Evolutionary conservation across 2,797 vertebrate species (phyloP).

Genomic region (Rhadinocentrus ornatus): DNA sequence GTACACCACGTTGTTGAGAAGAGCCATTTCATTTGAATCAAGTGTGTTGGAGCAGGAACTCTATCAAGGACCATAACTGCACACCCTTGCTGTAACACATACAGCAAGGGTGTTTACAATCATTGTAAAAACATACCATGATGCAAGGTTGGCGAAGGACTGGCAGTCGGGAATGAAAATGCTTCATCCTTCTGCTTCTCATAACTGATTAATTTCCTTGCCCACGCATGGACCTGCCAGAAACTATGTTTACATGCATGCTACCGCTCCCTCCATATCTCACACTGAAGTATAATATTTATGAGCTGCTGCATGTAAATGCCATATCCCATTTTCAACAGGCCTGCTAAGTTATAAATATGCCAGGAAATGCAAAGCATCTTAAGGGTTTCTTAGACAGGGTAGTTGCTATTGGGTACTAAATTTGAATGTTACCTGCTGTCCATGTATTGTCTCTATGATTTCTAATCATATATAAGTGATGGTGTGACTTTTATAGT

Average conservation of each 20-base stretch:
- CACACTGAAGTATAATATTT: slow-evolving; percentile 36
- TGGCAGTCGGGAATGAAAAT: slow-evolving; percentile 2
- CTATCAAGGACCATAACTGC: too few relatives aligned
- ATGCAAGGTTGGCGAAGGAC: background rate
- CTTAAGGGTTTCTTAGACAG: slow-evolving; percentile 31
- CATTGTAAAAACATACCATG: slow-evolving; percentile 1
- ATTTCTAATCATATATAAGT: slow-evolving; percentile 9
- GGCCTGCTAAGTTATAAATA: slow-evolving; percentile 32
- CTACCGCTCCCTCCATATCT: slow-evolving; percentile 34
- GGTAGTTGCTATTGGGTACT: slow-evolving; percentile 18
- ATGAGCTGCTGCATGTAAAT: slow-evolving; percentile 53
- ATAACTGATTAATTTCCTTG: slow-evolving; percentile 36
- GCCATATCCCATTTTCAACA: slow-evolving; percentile 38
- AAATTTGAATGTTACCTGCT: slow-evolving; percentile 10
- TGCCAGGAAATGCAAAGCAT: slow-evolving; percentile 20
- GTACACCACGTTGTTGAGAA: too few relatives aligned
- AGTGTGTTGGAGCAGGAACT: too few relatives aligned
- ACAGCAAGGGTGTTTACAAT: background rate
- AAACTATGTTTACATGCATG: slow-evolving; percentile 25
- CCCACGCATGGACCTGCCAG: slow-evolving; percentile 18
- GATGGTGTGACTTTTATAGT: slow-evolving; percentile 7
- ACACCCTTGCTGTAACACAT: background rate
- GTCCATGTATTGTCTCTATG: background rate
- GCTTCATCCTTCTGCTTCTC: slow-evolving; percentile 5
- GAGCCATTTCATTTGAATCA: too few relatives aligned